Conservation (phyloP, 2,113 vertebrate genomes). For the Ceyx melanurus region DNA sequence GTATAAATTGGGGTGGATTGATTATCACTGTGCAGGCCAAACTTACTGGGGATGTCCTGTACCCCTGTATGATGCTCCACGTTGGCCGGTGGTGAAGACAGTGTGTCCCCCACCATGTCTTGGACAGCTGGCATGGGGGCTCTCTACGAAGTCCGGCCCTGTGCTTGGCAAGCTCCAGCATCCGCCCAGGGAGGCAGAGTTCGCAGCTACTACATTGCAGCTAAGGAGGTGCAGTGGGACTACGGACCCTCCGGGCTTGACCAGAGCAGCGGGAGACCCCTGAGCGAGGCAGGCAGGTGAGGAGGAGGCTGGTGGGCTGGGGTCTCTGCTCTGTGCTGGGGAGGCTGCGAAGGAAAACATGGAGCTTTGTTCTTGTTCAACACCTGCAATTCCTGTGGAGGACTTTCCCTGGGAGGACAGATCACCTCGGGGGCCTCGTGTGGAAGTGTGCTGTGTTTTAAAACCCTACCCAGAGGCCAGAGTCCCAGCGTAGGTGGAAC, state of each 20-base stretch:
- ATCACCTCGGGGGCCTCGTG: accelerated
- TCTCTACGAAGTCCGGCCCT: conserved; percentile 73
- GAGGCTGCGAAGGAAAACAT: background rate
- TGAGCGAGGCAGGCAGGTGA: conserved; percentile 73
- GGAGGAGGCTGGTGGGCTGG: background rate
- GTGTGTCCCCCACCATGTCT: background rate
- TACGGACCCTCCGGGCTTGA: conserved; percentile 66
- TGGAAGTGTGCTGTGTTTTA: background rate
- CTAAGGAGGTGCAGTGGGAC: conserved; percentile 76
- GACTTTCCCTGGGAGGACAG: background rate
- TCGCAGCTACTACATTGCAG: conserved; percentile 76
- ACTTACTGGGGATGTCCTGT: background rate
- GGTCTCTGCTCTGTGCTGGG: background rate
- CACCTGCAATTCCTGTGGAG: background rate
- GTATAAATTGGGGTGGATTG: background rate
- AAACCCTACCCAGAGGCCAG: background rate
- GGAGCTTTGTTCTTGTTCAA: background rate
- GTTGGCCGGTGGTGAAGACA: background rate
- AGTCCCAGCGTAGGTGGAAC: accelerated
- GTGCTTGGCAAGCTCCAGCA: background rate
- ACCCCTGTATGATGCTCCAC: background rate
- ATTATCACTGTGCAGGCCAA: background rate
- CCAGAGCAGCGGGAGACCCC: conserved; percentile 54
- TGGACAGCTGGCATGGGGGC: conserved; percentile 77
- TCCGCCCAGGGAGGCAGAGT: conserved; percentile 54